Evolutionary conservation across 2,888 invertebrate genomes (phyloP).

Genomic region (Lottia gigantea): DNA sequence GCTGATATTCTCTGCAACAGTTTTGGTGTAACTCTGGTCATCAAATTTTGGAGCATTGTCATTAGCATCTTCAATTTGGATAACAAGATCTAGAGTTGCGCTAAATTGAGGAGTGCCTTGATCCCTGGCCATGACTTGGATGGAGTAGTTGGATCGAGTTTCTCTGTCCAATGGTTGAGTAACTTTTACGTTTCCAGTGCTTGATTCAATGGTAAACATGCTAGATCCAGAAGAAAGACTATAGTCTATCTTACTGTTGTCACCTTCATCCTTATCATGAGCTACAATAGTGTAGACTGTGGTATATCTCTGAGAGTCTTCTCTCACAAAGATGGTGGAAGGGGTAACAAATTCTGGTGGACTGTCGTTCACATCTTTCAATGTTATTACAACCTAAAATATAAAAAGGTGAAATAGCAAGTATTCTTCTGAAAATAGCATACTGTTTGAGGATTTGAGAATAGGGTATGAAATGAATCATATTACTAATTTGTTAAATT

Average conservation of each 20-base stretch:
- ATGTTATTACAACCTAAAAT: conserved; percentile 84
- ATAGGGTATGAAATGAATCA: no score
- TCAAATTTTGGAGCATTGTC: conserved; percentile 65
- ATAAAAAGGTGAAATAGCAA: conserved; percentile 11
- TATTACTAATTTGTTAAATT: no score
- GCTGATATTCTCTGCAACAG: conserved; percentile 65
- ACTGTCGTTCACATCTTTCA: conserved; percentile 90
- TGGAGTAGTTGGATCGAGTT: conserved; percentile 44
- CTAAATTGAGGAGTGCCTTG: conserved; percentile 46
- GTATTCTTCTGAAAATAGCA: no score
- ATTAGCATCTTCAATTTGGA: conserved; percentile 76
- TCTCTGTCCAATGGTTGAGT: conserved; percentile 85
- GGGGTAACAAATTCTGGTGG: conserved; percentile 85
- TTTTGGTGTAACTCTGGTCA: conserved; percentile 49
- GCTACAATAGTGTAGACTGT: conserved; percentile 92
- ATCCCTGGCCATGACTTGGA: conserved; percentile 56
- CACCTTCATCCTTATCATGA: conserved; percentile 80
- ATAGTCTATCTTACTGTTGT: conserved; percentile 84
- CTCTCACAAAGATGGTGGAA: conserved; percentile 76
- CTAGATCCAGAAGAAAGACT: conserved; percentile 65
- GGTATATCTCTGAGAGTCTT: conserved; percentile 78
- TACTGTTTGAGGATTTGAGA: no score
- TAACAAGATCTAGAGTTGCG: conserved; percentile 34
- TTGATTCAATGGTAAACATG: conserved; percentile 87
- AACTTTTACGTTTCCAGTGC: conserved; percentile 87